Evolutionary conservation across 2,888 invertebrate species (phyloP).

Genomic region (Amiota mariae): DNA sequence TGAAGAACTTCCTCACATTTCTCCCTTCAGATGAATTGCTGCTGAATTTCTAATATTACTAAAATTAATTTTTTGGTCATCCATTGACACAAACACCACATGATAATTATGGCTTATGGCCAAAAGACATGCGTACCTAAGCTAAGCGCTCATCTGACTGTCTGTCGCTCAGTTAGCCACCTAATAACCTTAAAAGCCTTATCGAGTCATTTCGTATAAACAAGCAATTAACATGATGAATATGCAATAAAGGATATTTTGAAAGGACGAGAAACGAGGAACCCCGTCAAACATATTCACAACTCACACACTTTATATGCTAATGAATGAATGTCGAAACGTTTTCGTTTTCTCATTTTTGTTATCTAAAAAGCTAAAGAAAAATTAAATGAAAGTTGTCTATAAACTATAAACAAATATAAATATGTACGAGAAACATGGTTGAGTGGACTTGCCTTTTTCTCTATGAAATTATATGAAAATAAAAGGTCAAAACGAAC

Average conservation of each 20-base stretch:
- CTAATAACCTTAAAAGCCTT: constrained; percentile 63
- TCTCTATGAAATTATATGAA: constrained; percentile 20
- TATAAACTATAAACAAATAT: constrained; percentile 8
- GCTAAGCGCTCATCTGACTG: constrained; percentile 29
- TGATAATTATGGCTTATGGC: constrained; percentile 26
- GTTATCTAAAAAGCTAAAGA: constrained; percentile 55
- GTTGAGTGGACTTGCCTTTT: constrained; percentile 16
- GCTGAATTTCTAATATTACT: not conserved
- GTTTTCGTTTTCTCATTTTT: constrained; percentile 27
- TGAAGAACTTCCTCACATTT: not conserved
- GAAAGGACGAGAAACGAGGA: constrained; percentile 47
- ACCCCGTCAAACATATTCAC: constrained; percentile 32
- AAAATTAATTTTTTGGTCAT: constrained; percentile 3
- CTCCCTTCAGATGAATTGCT: not conserved
- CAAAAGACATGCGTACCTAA: constrained; percentile 43
- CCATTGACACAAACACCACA: not conserved
- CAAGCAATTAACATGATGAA: constrained; percentile 67
- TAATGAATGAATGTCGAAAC: constrained; percentile 46
- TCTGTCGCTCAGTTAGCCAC: constrained; percentile 21
- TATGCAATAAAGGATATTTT: constrained; percentile 63
- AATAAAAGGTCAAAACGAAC: constrained; percentile 44
- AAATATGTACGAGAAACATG: not conserved
- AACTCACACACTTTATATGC: constrained; percentile 60
- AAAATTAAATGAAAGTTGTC: constrained; percentile 39
- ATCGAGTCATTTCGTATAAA: constrained; percentile 65